Percentiles rank a stretch among this genome's conserved stretches.
phyloP scores from a whole-genome alignment of 2,797 vertebrate species.

The Sebastes itinus region DNA sequence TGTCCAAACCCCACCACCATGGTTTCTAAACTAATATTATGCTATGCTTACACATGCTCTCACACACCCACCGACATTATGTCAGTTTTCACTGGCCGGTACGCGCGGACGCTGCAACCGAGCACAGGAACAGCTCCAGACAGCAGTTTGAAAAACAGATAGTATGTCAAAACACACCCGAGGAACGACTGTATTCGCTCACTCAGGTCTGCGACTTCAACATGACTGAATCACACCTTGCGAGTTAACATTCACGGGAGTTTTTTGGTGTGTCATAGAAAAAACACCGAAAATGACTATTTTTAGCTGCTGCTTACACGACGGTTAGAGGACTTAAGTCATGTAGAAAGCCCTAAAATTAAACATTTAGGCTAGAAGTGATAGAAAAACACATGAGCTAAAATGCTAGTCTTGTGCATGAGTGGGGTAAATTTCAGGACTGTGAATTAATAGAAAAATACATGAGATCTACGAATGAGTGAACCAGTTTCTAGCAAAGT shows the following conservation, averaged over 20 bases:
- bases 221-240: constrained; percentile 43
- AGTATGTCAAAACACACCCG: constrained; percentile 59
- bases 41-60: constrained; percentile 64
- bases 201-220: constrained; percentile 49
- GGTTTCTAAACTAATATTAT: constrained; percentile 78
- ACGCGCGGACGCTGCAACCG: constrained; percentile 59
- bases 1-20: constrained; percentile 61
- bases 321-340: constrained; percentile 50
- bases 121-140: constrained; percentile 67
- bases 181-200: constrained; percentile 57
- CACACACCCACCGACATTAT: constrained; percentile 53
- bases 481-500: constrained; percentile 6
- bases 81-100: constrained; percentile 65
- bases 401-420: constrained; percentile 5
- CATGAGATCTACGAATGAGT: neutral
- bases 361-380: constrained; percentile 68
- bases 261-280: constrained; percentile 46
- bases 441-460: constrained; percentile 10
- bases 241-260: constrained; percentile 39
- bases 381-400: constrained; percentile 40
- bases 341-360: constrained; percentile 57
- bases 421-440: constrained; percentile 6
- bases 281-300: constrained; percentile 56
- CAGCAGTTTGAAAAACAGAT: constrained; percentile 67
- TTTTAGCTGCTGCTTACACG: constrained; percentile 68